phyloP scores from a whole-genome alignment of 1,140 invertebrate species.

The Euwallacea fornicatus region DNA sequence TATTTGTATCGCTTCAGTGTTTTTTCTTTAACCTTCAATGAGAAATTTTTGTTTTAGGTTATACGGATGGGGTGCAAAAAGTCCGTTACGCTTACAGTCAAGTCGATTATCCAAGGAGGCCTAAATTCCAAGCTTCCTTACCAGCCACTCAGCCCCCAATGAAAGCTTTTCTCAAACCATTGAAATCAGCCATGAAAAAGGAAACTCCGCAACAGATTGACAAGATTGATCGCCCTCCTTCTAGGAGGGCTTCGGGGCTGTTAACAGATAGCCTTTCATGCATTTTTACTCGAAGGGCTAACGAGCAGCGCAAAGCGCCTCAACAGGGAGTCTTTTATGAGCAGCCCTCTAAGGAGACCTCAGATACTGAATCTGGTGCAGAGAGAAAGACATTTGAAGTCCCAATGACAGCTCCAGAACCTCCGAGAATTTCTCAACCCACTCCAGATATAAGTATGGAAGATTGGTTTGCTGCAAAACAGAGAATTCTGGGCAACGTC shows the following conservation, averaged over 20 bases:
- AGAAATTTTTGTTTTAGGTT: slow-evolving; percentile 3
- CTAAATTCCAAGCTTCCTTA: background rate
- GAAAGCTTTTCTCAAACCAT: slow-evolving; percentile 1
- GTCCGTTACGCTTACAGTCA: background rate
- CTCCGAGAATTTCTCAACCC: slow-evolving; percentile 29
- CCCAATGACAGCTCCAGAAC: slow-evolving; percentile 12
- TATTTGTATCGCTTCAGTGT: background rate
- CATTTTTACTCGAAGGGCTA: slow-evolving; percentile 26
- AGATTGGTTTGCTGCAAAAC: slow-evolving; percentile 30
- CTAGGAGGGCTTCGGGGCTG: slow-evolving; percentile 8
- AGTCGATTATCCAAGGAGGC: background rate
- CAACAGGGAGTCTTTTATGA: slow-evolving; percentile 22
- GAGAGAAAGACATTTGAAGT: background rate
- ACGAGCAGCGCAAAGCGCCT: slow-evolving; percentile 9
- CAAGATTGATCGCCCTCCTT: no score
- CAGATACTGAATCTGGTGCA: background rate
- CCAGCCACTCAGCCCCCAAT: background rate
- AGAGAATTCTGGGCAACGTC: slow-evolving; percentile 23
- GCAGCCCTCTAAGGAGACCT: background rate
- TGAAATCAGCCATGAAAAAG: background rate
- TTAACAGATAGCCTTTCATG: slow-evolving; percentile 31
- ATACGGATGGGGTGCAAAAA: background rate
- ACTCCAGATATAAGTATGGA: slow-evolving; percentile 26
- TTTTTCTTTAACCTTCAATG: slow-evolving; percentile 7
- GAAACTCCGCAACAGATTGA: background rate